Evolutionary conservation across 2,113 vertebrate species (phyloP), one percentile per base, ranked within the genome.

Genomic region (Prionailurus bengalensis): DNA sequence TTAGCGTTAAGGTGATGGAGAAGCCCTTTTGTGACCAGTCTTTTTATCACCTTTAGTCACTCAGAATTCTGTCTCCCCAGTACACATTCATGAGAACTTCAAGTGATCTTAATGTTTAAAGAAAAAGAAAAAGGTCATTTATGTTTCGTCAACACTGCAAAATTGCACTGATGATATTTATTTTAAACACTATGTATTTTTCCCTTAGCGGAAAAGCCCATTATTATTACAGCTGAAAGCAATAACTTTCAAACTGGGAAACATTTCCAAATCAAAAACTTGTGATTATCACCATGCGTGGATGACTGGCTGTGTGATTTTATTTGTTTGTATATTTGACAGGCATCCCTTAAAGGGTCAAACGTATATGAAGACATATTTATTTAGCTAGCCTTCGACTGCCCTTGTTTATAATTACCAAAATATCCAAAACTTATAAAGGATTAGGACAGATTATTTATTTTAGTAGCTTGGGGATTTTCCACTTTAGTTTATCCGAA

Each of bases 151-250:
- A 97, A 93, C 82, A 85, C 15, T 95, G 63, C 14, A 94, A 93
- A 98, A 96, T 68, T 96, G 79, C 96, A 92, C 85, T 95, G 91
- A 97, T 93, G 39, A 94, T 98, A 98, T 98, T 98, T 98, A 96
- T 97, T 98, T 98, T 97, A 98, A 97, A 98, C 74, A 94, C 76
- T 61, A 80, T 61, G 90, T 97, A 82, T 90, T 97, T 97, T 96
- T 94, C 81, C 95, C 95, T 97, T 97, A 80, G 68, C 78, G 85
- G 97, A 97, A 98, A 97, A 98, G 91, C 9, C 81, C 7, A 0
- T 87, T 98, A 98, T 98, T 99, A 98, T 98, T 95, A 98, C 98
- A 98, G 98, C 98, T 98, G 98, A 98, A 98, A 98, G 97, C 95
- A 98, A 94, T 98, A 98, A 98, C 94, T 98, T 95, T 76, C 97